Evolutionary conservation across 2,797 vertebrate genomes (phyloP).

Genomic region (Oceanodroma leucorhoa): DNA sequence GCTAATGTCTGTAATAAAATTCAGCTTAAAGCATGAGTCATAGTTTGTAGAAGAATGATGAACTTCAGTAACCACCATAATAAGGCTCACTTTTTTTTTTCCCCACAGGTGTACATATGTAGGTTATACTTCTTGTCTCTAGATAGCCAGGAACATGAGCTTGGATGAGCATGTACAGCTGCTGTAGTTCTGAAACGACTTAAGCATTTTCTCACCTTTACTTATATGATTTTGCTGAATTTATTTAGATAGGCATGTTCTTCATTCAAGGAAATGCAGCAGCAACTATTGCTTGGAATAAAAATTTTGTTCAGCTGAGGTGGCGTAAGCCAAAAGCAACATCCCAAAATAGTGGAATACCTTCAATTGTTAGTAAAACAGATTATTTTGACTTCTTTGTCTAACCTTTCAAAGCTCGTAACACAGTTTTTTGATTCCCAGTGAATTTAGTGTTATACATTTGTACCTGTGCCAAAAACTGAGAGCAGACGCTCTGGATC

Average conservation of each 20-base stretch:
- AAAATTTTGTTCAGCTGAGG: not conserved
- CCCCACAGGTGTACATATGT: not conserved
- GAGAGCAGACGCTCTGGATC: not conserved
- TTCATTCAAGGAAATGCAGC: not conserved
- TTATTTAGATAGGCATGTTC: not conserved
- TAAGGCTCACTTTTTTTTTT: not conserved
- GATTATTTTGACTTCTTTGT: not conserved
- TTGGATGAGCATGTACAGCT: not conserved
- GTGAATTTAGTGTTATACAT: not conserved
- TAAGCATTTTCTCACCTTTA: not conserved
- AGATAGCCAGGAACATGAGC: not conserved
- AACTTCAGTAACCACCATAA: not conserved
- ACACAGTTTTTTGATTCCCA: not conserved
- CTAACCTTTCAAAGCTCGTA: not conserved
- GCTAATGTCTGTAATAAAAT: conserved; percentile 6
- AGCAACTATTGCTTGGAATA: not conserved
- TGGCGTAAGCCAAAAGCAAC: not conserved
- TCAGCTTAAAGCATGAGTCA: conserved; percentile 29
- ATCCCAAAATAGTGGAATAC: not conserved
- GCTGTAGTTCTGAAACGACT: not conserved
- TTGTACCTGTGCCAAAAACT: not conserved
- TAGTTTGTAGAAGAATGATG: not conserved
- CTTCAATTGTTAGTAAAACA: not conserved
- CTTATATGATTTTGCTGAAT: not conserved
- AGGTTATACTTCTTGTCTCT: not conserved